A percentile compares a stretch with the other conserved stretches of the same genome.
Conservation (phyloP, 1,140 invertebrate species). For the Brachionus koreanus region DNA sequence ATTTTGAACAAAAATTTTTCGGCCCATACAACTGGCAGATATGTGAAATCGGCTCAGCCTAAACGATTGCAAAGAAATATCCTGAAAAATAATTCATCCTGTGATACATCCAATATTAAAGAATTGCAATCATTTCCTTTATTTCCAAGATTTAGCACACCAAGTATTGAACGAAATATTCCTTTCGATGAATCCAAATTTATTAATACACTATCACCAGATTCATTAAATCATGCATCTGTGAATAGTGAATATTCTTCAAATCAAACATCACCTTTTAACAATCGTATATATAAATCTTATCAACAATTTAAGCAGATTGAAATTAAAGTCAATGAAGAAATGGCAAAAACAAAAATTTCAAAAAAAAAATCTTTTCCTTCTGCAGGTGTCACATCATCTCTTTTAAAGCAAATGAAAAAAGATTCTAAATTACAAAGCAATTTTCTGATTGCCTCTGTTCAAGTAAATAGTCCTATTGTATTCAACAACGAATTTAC, state of each 20-base stretch:
- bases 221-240: background rate
- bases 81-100: too few species aligned
- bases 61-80: conserved; percentile 41
- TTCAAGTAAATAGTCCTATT: background rate
- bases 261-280: background rate
- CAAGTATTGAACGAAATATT: background rate
- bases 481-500: background rate
- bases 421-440: background rate
- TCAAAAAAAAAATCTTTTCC: background rate
- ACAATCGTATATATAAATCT: background rate
- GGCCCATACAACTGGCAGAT: background rate
- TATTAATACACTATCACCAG: too few species aligned
- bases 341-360: background rate
- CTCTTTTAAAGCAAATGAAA: background rate
- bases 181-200: background rate
- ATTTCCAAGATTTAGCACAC: too few species aligned
- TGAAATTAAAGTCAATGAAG: background rate
- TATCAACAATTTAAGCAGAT: background rate
- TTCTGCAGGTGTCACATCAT: background rate
- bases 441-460: background rate
- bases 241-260: background rate
- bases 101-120: too few species aligned
- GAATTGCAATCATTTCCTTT: too few species aligned
- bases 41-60: conserved; percentile 25
- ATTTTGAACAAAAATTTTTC: background rate